Percentiles rank a stretch among this genome's conserved stretches.
Evolutionary conservation across 1,140 invertebrate species (phyloP).

Genomic region (Polypedilum vanderplanki): DNA sequence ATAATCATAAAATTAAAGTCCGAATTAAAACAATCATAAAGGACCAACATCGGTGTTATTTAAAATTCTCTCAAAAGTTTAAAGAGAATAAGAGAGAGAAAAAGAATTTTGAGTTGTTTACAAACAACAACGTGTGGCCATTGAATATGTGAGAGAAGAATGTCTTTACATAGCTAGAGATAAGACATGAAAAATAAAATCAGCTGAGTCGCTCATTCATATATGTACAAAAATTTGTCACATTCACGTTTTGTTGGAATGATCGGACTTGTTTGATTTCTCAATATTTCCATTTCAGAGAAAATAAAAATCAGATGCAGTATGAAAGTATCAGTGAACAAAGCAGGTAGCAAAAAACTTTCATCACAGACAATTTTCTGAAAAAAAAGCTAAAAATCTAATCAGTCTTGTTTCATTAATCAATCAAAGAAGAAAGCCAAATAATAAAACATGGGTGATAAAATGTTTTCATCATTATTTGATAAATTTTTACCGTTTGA

Average conservation of each 20-base stretch:
- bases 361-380: background rate
- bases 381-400: background rate
- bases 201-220: background rate
- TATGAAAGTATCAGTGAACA: background rate
- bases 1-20: background rate
- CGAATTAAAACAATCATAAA: background rate
- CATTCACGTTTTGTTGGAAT: background rate
- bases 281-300: background rate
- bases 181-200: background rate
- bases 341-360: background rate
- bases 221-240: background rate
- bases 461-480: background rate
- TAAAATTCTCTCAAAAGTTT: background rate
- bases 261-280: background rate
- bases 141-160: background rate
- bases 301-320: background rate
- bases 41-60: background rate
- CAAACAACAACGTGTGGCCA: too few species aligned
- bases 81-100: background rate
- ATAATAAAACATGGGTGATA: background rate
- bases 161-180: background rate
- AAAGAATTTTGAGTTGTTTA: background rate
- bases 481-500: background rate
- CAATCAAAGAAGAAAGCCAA: background rate
- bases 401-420: background rate